Evolutionary conservation across 2,888 invertebrate genomes (phyloP).

Genomic region (Stenichneumon culpator): DNA sequence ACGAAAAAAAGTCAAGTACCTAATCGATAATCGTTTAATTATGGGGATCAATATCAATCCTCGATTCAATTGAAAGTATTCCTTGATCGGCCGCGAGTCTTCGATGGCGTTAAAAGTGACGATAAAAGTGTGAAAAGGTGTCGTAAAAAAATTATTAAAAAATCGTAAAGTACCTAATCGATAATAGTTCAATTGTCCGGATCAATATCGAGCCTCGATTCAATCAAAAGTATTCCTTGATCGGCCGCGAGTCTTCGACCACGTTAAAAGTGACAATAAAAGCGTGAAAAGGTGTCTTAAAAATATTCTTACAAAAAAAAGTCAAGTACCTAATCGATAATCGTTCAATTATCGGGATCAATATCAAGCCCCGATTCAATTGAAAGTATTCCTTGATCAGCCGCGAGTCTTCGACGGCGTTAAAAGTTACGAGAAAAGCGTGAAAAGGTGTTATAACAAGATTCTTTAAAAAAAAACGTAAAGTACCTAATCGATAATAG

Average conservation of each 20-base stretch:
- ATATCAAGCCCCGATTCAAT: constrained; percentile 21
- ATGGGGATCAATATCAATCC: neutral
- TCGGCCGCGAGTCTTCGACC: neutral
- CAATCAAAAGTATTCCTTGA: neutral
- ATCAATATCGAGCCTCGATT: constrained; percentile 2
- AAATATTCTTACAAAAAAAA: neutral
- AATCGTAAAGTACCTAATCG: neutral
- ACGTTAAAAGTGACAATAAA: neutral
- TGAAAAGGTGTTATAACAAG: neutral
- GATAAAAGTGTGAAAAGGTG: neutral
- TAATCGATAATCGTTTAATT: neutral
- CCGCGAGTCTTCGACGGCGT: too few species aligned
- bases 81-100: constrained; percentile 6
- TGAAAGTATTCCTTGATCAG: neutral
- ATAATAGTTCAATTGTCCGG: neutral
- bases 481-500: neutral
- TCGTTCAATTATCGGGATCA: neutral
- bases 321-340: neutral
- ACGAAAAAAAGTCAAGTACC: neutral
- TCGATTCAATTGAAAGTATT: constrained; percentile 5
- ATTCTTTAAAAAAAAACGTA: neutral
- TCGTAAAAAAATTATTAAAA: neutral
- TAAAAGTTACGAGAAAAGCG: neutral
- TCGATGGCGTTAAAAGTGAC: neutral
- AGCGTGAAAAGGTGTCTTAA: neutral